phyloP scores from a whole-genome alignment of 2,888 invertebrate genomes.

The Cryptophagus acutangulus region DNA sequence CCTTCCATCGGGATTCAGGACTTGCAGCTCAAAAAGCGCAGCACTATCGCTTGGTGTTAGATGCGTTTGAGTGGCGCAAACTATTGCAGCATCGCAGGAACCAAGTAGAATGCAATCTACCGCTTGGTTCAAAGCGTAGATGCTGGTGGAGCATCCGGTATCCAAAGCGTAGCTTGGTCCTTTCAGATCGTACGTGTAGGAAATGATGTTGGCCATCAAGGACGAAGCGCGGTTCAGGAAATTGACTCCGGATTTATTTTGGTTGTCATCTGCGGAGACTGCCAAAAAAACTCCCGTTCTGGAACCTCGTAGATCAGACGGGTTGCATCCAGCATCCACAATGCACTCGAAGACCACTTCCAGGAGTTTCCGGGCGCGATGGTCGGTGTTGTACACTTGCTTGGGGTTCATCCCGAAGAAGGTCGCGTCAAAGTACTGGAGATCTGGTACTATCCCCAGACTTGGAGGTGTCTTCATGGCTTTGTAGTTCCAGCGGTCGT shows the following conservation, averaged over 20 bases:
- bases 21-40: constrained; percentile 58
- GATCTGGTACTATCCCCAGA: constrained; percentile 17
- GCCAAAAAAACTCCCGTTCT: no score
- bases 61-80: constrained; percentile 80
- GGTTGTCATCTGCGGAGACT: no score
- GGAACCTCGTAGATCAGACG: constrained; percentile 16
- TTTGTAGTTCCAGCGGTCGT: constrained; percentile 66
- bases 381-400: constrained; percentile 21
- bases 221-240: no score
- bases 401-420: constrained; percentile 22
- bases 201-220: constrained; percentile 18
- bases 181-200: constrained; percentile 27
- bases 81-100: constrained; percentile 84
- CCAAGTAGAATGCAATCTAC: constrained; percentile 76
- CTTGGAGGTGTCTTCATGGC: constrained; percentile 15
- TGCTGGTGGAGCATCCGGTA: constrained; percentile 62
- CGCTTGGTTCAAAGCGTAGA: constrained; percentile 61
- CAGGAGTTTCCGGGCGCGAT: constrained; percentile 17
- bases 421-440: constrained; percentile 18
- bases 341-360: constrained; percentile 22
- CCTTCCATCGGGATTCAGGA: constrained; percentile 58
- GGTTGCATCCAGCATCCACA: constrained; percentile 23
- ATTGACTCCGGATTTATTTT: no score
- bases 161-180: constrained; percentile 59
- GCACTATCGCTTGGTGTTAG: constrained; percentile 58